Conservation (phyloP, 2,113 vertebrate species). For the Alethe castanea region DNA sequence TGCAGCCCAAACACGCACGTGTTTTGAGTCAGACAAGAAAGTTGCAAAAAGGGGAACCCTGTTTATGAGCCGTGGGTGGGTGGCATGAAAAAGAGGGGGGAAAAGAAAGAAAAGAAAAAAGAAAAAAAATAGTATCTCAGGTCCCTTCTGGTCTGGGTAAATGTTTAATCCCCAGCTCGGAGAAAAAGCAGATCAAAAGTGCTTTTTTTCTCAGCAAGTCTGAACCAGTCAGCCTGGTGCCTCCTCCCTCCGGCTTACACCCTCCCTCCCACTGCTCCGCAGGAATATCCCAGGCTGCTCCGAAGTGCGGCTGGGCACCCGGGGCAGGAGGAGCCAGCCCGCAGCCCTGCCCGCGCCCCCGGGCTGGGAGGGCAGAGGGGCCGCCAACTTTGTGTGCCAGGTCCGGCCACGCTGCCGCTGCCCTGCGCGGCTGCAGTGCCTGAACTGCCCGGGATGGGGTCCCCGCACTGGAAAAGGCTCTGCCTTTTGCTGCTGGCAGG, state of each 20-base stretch:
- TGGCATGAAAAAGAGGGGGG: neutral
- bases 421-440: accelerated
- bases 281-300: slow-evolving; percentile 33
- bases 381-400: neutral
- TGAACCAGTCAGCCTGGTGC: slow-evolving; percentile 50
- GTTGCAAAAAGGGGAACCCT: neutral
- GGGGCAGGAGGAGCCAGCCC: neutral
- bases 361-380: accelerated
- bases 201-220: slow-evolving; percentile 25
- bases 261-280: neutral
- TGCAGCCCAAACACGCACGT: neutral
- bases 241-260: neutral
- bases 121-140: accelerated
- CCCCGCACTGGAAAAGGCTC: slow-evolving; percentile 18
- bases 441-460: slow-evolving; percentile 35
- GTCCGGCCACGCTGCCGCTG: neutral
- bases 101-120: no score
- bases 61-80: neutral
- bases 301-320: neutral
- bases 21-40: neutral
- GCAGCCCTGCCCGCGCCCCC: accelerated
- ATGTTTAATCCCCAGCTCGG: slow-evolving; percentile 25
- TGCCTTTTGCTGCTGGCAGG: slow-evolving; percentile 51
- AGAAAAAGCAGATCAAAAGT: slow-evolving; percentile 14
- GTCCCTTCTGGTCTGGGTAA: neutral